These are phyloP conservation scores for Synanthedon tipuliformis DNA, from an alignment of 2,888 invertebrate genomes.

Conservation along the genomic window DNA sequence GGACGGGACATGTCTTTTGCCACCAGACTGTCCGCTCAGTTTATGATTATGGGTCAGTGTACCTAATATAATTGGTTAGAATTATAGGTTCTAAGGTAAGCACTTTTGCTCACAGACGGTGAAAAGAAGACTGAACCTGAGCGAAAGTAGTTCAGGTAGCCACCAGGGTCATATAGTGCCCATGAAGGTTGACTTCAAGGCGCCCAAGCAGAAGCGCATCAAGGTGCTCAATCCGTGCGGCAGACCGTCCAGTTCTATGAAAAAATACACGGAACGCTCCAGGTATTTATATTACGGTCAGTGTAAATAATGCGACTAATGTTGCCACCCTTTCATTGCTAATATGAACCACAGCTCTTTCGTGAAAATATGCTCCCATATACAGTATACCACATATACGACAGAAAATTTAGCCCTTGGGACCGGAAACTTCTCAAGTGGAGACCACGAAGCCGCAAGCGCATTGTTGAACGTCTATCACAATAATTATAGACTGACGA, in stretches of 20 bases:
- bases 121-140: conserved; percentile 85
- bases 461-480: too few relatives aligned
- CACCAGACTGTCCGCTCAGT: too few relatives aligned
- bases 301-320: too few relatives aligned
- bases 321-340: too few relatives aligned
- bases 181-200: conserved; percentile 75
- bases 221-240: conserved; percentile 61
- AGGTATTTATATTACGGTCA: conserved; percentile 31
- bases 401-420: too few relatives aligned
- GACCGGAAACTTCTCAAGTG: neutral
- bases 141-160: conserved; percentile 71
- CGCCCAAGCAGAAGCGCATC: conserved; percentile 71
- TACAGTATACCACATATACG: too few relatives aligned
- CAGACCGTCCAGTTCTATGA: conserved; percentile 67
- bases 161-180: conserved; percentile 67
- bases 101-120: conserved; percentile 67
- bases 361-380: too few relatives aligned
- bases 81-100: conserved; percentile 8
- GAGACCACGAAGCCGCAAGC: too few relatives aligned
- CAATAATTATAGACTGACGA: too few relatives aligned
- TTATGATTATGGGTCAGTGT: too few relatives aligned
- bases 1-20: too few relatives aligned
- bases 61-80: neutral
- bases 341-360: too few relatives aligned
- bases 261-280: conserved; percentile 67